Evolutionary conservation across 2,888 invertebrate species (phyloP), one percentile per base, ranked within the genome.

Genomic region (Automeris io): DNA sequence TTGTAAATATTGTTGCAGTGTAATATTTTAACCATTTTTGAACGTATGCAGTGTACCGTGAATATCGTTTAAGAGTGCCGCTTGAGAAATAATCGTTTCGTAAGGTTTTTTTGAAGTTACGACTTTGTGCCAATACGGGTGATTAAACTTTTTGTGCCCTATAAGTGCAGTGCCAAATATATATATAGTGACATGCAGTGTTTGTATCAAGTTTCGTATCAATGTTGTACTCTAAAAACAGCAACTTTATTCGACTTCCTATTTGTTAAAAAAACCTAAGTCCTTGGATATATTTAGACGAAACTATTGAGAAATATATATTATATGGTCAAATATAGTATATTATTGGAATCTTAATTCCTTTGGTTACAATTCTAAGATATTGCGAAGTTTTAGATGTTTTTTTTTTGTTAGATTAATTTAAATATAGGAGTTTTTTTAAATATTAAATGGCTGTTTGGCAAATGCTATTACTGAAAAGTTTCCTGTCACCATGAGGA

Each of bases 1-100:
- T 66, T 61, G 74, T 80, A 80, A 79, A 81, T 80, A 83, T 79
- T 81, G 78, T 54, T 69, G 60, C 61, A 60, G 58, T 61, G 49
- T 40, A 50, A 68, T 61, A 60, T 70, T 59, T 53, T 47, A 42
- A 38, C 44, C 49, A 47, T 49, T 61, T 57, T 56, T 37, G 41
- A 43, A 33, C 52, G 40, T 45, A 23, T 35, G 47, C 56, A 54
- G 41, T 54, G 41, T 49, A 57, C 61, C 68, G 66, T 68, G 55
- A 65, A 64, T 46, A 39, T 39, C 29, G 33, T 21, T 40, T 32
- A 37, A 42, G 38, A 39, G 44, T 21, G 41, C 37, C 42, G 46
- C 46, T 52, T 51, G 58, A 63, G 59, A 61, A 47, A 52, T 48
- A 26, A 25, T 22, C n/a, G 49, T 70, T 66, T 64, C 61, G 61